These are phyloP conservation scores for Elymnias hypermnestra DNA, from an alignment of 1,140 invertebrate species.

Conservation along the genomic window DNA sequence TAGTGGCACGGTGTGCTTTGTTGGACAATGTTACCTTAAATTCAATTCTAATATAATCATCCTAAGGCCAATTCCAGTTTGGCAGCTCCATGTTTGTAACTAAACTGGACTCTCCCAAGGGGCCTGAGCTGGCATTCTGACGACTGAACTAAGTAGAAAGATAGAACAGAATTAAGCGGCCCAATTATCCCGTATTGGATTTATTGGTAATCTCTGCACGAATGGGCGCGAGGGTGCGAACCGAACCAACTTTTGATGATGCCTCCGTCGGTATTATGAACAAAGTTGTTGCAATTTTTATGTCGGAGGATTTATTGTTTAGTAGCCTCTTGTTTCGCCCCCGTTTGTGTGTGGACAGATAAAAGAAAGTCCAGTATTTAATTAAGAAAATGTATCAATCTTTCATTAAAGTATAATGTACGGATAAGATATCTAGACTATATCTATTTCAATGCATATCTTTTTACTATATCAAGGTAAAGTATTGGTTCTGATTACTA, in stretches of 20 bases:
- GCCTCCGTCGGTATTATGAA: conserved; percentile 71
- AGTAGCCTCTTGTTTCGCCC: conserved; percentile 56
- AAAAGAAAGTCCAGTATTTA: conserved; percentile 51
- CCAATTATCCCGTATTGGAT: conserved; percentile 76
- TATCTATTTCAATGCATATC: too few relatives aligned
- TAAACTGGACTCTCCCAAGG: conserved; percentile 62
- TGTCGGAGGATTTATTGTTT: conserved; percentile 72
- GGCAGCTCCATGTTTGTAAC: conserved; percentile 51
- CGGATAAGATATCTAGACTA: too few relatives aligned
- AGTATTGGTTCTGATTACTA: too few relatives aligned
- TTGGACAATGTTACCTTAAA: conserved; percentile 36
- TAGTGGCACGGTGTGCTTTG: conserved; percentile 36
- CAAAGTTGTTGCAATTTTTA: conserved; percentile 75
- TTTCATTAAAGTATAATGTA: conserved; percentile 10
- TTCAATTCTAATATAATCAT: conserved; percentile 34
- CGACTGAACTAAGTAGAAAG: conserved; percentile 75
- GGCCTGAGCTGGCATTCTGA: conserved; percentile 72
- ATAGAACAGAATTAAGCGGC: conserved; percentile 75
- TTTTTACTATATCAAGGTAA: too few relatives aligned
- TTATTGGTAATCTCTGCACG: conserved; percentile 76
- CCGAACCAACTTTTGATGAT: conserved; percentile 73
- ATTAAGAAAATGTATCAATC: conserved; percentile 58
- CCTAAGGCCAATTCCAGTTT: conserved; percentile 55
- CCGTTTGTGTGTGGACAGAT: conserved; percentile 59
- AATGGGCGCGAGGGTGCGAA: conserved; percentile 73